Conservation (phyloP, 2,797 vertebrate species). For the Gephyroberyx darwinii region DNA sequence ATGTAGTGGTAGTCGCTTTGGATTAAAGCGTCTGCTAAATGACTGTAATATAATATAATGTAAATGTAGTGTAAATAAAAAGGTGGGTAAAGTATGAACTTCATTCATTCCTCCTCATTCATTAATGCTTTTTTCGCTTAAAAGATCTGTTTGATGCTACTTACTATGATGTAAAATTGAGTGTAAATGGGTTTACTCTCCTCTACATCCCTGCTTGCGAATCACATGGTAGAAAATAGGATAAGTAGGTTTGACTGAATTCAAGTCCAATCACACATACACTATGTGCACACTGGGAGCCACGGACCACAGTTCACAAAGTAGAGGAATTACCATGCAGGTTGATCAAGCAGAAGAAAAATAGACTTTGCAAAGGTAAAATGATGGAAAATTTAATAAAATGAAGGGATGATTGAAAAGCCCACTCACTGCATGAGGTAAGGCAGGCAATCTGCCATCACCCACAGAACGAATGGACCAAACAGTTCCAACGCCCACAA, state of each 20-base stretch:
- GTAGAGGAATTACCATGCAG: background rate
- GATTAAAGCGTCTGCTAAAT: no score
- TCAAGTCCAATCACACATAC: background rate
- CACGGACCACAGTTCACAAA: conserved; percentile 5
- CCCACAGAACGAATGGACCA: conserved; percentile 45
- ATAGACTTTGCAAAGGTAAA: conserved; percentile 28
- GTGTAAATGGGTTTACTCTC: background rate
- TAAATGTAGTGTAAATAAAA: no score
- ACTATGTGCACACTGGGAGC: background rate
- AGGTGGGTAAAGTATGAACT: no score
- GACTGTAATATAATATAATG: no score
- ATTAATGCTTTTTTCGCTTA: no score
- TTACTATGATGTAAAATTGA: no score
- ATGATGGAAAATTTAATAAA: conserved; percentile 37
- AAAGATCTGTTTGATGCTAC: no score
- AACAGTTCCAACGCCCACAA: conserved; percentile 55
- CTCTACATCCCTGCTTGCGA: background rate
- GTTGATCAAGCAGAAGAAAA: conserved; percentile 29
- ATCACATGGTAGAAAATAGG: background rate
- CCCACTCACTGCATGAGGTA: conserved; percentile 53
- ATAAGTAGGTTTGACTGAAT: background rate
- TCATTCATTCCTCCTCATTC: no score
- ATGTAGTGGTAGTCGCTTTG: no score
- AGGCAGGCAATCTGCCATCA: conserved; percentile 50
- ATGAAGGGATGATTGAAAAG: conserved; percentile 44